These are phyloP conservation scores for Rhyzopertha dominica DNA, from an alignment of 1,140 invertebrate species.

Conservation along the genomic window DNA sequence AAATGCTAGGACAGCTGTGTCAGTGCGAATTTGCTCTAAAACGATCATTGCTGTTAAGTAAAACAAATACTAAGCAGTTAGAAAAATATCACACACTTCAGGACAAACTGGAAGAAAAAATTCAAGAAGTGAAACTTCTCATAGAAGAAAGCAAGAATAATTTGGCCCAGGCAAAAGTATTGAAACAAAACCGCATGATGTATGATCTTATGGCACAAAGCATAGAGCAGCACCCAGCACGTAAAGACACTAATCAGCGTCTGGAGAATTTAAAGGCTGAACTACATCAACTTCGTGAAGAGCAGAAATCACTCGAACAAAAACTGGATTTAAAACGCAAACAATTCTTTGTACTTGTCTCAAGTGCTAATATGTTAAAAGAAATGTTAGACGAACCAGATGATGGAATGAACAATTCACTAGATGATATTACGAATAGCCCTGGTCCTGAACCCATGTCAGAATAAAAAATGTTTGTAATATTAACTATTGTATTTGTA, in stretches of 20 bases:
- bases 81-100: slow-evolving; percentile 78
- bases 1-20: slow-evolving; percentile 73
- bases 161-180: slow-evolving; percentile 72
- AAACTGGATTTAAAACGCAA: slow-evolving; percentile 78
- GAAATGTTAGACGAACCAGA: slow-evolving; percentile 63
- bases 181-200: slow-evolving; percentile 84
- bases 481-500: no score
- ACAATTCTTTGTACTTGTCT: slow-evolving; percentile 83
- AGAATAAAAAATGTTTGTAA: no score
- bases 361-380: slow-evolving; percentile 72
- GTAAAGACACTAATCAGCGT: slow-evolving; percentile 74
- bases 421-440: slow-evolving; percentile 46
- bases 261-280: slow-evolving; percentile 70
- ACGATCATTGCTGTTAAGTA: slow-evolving; percentile 73
- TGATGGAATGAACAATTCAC: slow-evolving; percentile 54
- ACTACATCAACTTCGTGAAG: slow-evolving; percentile 59
- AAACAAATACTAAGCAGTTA: slow-evolving; percentile 80
- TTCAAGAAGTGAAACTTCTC: slow-evolving; percentile 66
- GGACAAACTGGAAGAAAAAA: slow-evolving; percentile 69
- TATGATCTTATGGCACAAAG: slow-evolving; percentile 89
- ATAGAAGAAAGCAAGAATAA: slow-evolving; percentile 72
- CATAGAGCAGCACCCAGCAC: slow-evolving; percentile 84
- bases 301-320: slow-evolving; percentile 65
- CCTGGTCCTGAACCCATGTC: slow-evolving; percentile 37
- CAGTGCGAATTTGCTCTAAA: slow-evolving; percentile 85